Evolutionary conservation across 2,113 vertebrate genomes (phyloP).

Genomic region (Austrofundulus limnaeus): DNA sequence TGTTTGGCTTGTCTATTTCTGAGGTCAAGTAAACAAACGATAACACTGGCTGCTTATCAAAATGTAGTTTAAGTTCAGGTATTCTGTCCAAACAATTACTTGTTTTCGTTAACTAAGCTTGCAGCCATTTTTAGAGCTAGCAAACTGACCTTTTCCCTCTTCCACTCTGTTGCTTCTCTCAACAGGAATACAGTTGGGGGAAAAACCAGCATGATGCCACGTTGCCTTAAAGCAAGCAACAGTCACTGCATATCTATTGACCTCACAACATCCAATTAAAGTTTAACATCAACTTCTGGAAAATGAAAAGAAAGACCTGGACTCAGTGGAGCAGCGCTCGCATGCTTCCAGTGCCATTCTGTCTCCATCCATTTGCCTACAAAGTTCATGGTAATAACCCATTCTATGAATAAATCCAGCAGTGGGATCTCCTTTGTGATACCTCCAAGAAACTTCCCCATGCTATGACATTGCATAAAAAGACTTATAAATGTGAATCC

Average conservation of each 20-base stretch:
- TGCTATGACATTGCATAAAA: constrained; percentile 11
- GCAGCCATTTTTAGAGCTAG: too few relatives aligned
- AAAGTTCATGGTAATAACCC: constrained; percentile 14
- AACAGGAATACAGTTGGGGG: neutral
- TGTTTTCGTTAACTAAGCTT: too few relatives aligned
- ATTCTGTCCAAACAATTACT: too few relatives aligned
- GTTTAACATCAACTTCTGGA: constrained; percentile 27
- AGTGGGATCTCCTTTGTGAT: neutral
- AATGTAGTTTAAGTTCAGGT: too few relatives aligned
- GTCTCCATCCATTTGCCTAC: constrained; percentile 5
- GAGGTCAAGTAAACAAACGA: too few relatives aligned
- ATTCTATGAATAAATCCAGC: constrained; percentile 32
- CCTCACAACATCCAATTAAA: constrained; percentile 27
- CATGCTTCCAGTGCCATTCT: constrained; percentile 15
- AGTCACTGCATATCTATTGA: constrained; percentile 20
- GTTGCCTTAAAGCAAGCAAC: constrained; percentile 32
- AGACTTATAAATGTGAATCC: constrained; percentile 11
- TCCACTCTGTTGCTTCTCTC: constrained; percentile 7
- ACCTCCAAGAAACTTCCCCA: neutral
- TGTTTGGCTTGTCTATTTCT: neutral
- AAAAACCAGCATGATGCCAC: constrained; percentile 40
- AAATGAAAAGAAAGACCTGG: constrained; percentile 27
- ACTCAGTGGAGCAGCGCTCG: constrained; percentile 14
- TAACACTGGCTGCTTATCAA: too few relatives aligned
- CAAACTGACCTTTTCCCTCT: constrained; percentile 13